Conservation (phyloP, 2,888 invertebrate species). For the Morpho helenor region DNA sequence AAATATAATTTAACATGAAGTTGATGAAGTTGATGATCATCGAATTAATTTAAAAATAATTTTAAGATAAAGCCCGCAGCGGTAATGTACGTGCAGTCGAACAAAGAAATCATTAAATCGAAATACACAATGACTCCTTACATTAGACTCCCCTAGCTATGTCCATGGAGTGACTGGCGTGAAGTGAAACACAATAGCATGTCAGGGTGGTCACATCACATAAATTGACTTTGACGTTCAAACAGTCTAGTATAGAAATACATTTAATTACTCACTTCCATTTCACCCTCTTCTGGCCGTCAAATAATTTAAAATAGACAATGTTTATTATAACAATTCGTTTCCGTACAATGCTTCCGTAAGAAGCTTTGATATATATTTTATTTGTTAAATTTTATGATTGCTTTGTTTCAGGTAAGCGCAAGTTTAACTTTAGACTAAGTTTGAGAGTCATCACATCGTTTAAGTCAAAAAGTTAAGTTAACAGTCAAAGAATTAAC, state of each 20-base stretch:
- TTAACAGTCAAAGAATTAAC: too few relatives aligned
- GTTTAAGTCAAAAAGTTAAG: too few relatives aligned
- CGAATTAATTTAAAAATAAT: background rate
- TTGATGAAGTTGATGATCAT: too few relatives aligned
- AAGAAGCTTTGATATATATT: slow-evolving; percentile 18
- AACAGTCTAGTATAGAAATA: slow-evolving; percentile 48
- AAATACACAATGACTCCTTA: slow-evolving; percentile 47
- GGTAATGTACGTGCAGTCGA: slow-evolving; percentile 3
- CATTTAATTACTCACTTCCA: slow-evolving; percentile 59
- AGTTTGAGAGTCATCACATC: slow-evolving; percentile 4
- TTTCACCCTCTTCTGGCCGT: slow-evolving; percentile 38
- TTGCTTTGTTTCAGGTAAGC: slow-evolving; percentile 68
- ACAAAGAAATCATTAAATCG: slow-evolving; percentile 48
- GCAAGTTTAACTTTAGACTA: slow-evolving; percentile 11
- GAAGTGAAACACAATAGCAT: slow-evolving; percentile 58
- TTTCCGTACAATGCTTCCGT: slow-evolving; percentile 8
- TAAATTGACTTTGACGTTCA: slow-evolving; percentile 54
- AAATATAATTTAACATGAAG: too few relatives aligned
- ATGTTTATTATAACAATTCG: slow-evolving; percentile 16
- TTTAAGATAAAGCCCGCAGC: background rate
- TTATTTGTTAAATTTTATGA: slow-evolving; percentile 16
- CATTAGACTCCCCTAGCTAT: slow-evolving; percentile 53
- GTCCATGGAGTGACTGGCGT: slow-evolving; percentile 57
- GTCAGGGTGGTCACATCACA: slow-evolving; percentile 58
- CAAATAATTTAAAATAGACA: slow-evolving; percentile 23